Base-by-base conservation (phyloP, 2,113 vertebrate species). In the Microtus pennsylvanicus region DNA sequence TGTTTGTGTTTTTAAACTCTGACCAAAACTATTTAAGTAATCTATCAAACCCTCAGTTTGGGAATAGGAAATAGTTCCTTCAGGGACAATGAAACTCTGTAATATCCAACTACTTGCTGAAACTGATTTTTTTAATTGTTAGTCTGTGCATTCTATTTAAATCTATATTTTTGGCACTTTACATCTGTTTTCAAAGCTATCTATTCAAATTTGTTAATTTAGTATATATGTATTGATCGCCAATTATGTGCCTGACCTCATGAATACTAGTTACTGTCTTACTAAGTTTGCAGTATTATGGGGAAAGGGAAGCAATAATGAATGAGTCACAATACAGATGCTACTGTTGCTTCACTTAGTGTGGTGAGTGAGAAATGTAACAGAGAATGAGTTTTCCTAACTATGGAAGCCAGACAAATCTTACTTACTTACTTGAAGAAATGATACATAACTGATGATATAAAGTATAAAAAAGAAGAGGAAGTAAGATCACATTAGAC, bases 121-220 rank as follows among this genome's bases (percentile, higher is more conserved):
- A 61, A 85, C 77, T 61, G 0, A 33, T 77, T 30, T 30, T 74
- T 5, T 5, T 21, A 55, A 77, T 33, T 69, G 63, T 90, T 92
- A 52, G 22, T 33, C 30, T 38, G 5, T 82, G 4, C 1, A 58
- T n/a, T 94, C 76, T 72, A 76, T 83, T 65, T 82, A 26, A 47
- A 7, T 30, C 3, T 69, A 11, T 45, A 45, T 88, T 78, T n/a
- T 63, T 83, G 80, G n/a, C 22, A 63, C n/a, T 38, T 61, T 82
- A 8, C 3, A 47, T 45, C 35, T 33, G 3, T 22, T 77, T 47
- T 16, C n/a, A 85, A 78, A 61, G 67, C 47, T 11, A 61, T 50
- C 33, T 88, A 28, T 91, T 95, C 16, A 93, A 86, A 86, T 63
- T 30, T 35, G 83, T 47, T 83, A 47, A 38, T 74, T 85, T 28